Conservation (phyloP, 2,113 vertebrate species). For the Dunckerocampus dactyliophorus region DNA sequence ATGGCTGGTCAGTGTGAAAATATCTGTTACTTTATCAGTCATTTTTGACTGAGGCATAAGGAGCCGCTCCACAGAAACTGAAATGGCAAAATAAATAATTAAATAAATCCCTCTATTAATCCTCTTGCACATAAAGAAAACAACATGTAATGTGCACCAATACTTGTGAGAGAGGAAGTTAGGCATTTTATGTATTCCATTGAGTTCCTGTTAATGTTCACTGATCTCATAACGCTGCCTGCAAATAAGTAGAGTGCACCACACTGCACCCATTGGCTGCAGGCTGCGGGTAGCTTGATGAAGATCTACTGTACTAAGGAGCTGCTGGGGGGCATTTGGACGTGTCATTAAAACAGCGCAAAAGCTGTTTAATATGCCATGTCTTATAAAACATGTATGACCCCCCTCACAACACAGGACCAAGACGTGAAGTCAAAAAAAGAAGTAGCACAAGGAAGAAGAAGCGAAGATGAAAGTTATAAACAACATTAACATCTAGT, state of each 20-base stretch:
- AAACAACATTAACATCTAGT: slow-evolving; percentile 66
- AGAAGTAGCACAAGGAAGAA: not conserved
- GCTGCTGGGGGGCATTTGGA: slow-evolving; percentile 5
- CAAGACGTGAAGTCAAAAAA: no score
- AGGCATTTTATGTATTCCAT: no score
- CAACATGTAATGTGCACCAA: slow-evolving; percentile 14
- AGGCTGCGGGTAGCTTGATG: slow-evolving; percentile 47
- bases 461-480: slow-evolving; percentile 18
- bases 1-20: no score
- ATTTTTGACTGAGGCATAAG: no score
- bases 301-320: slow-evolving; percentile 26
- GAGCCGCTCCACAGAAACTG: no score
- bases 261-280: slow-evolving; percentile 54
- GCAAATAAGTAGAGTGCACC: slow-evolving; percentile 62
- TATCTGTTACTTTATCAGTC: no score
- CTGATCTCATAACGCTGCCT: slow-evolving; percentile 48
- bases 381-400: slow-evolving; percentile 12
- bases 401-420: not conserved
- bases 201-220: no score
- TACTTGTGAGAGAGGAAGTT: no score
- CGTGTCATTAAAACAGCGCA: slow-evolving; percentile 31
- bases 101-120: no score
- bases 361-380: slow-evolving; percentile 22
- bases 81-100: slow-evolving; percentile 8
- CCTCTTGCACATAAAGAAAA: no score